Evolutionary conservation across 2,888 invertebrate species (phyloP).

Genomic region (Corythucha ciliata): DNA sequence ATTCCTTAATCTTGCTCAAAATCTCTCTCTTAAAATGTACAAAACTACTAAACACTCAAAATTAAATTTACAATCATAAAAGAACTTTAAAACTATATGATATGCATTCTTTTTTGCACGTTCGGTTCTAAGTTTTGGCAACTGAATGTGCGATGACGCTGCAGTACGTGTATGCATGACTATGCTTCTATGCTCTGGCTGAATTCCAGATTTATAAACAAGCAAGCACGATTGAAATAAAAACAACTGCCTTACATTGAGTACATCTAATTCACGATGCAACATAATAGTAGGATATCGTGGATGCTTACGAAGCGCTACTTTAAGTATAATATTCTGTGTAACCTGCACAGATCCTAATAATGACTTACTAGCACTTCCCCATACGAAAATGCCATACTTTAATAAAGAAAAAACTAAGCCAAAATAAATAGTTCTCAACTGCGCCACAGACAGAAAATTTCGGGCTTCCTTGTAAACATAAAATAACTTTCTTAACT

Average conservation of each 20-base stretch:
- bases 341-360: neutral
- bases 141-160: neutral
- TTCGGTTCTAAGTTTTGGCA: slow-evolving; percentile 4
- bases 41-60: too few relatives aligned
- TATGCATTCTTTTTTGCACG: slow-evolving; percentile 9
- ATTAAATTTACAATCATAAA: slow-evolving; percentile 2
- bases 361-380: neutral
- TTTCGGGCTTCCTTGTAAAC: slow-evolving; percentile 14
- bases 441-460: slow-evolving; percentile 1
- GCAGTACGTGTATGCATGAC: slow-evolving; percentile 4
- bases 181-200: slow-evolving; percentile 1
- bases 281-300: slow-evolving; percentile 5
- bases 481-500: slow-evolving; percentile 13
- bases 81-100: neutral
- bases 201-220: slow-evolving; percentile 7
- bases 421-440: slow-evolving; percentile 9
- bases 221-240: slow-evolving; percentile 9
- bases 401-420: slow-evolving; percentile 11
- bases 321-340: neutral
- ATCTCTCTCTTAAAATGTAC: too few relatives aligned
- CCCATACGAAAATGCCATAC: slow-evolving; percentile 8
- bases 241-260: slow-evolving; percentile 7
- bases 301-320: neutral
- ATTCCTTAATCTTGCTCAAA: too few relatives aligned
- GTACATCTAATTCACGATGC: slow-evolving; percentile 10